Conservation (phyloP, 2,888 invertebrate species). For the Drosophila anomelani region DNA sequence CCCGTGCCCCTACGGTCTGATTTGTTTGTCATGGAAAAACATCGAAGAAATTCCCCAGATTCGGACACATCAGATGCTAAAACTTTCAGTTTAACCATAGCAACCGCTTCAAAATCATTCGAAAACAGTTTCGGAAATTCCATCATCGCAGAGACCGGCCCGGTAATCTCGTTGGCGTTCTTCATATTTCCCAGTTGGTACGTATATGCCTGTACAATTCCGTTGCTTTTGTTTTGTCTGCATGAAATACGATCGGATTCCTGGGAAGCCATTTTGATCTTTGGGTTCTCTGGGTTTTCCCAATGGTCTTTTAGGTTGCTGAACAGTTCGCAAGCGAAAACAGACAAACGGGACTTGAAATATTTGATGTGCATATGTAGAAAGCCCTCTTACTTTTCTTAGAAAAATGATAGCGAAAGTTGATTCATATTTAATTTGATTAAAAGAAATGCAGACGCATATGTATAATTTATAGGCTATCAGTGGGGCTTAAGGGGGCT, state of each 20-base stretch:
- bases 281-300: neutral
- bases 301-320: neutral
- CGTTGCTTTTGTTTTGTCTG: neutral
- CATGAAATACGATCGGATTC: neutral
- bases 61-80: neutral
- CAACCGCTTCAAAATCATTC: constrained; percentile 7
- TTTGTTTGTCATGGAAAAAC: too few relatives aligned
- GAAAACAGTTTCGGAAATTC: neutral
- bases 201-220: constrained; percentile 1
- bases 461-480: neutral
- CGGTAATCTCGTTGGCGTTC: neutral
- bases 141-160: neutral
- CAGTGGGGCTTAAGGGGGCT: neutral
- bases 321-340: neutral
- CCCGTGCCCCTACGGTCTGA: neutral
- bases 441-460: neutral
- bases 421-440: neutral
- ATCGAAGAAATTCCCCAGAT: neutral
- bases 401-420: neutral
- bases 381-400: neutral
- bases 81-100: neutral
- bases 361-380: too few relatives aligned
- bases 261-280: neutral
- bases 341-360: neutral
- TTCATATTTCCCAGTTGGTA: neutral